Evolutionary conservation across 2,797 vertebrate genomes (phyloP), one percentile per base, ranked within the genome.

Genomic region (Nyctalus aviator): DNA sequence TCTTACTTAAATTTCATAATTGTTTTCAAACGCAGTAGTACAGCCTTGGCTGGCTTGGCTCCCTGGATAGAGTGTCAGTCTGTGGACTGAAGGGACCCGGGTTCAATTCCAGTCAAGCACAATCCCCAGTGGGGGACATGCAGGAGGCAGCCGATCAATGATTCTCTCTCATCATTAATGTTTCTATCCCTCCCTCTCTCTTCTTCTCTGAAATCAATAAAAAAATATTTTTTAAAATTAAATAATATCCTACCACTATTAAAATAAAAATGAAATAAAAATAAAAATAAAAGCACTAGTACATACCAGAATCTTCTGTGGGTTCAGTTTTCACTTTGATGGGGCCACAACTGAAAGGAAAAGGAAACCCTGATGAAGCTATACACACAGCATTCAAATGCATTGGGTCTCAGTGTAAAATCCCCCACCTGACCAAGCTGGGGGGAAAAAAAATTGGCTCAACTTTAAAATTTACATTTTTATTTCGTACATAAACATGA

Each of bases 281-380:
- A 59, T 2, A 59, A 59, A 62, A 62, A 62, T 30, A 30, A 62
- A 62, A 93, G 76, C 21, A 72, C 59, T 30, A 46, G 59, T 90
- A 98, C 98, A 0, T 98, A 99, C 98, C 98, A 84, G 97, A 97
- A 87, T 98, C 98, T 82, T 98, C 98, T 0, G 77, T 96, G 68
- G 98, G 98, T 59, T 99, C 98, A 0, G 25, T 97, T 97, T 99
- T 99, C 96, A 99, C 98, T 94, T 98, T 97, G 94, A 98, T 66
- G 59, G 98, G 30, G 50, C 97, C 97, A 95, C 94, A 98, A 44
- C 98, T 98, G 96, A 41, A 97, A 96, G 92, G 89, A 96, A 1
- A 95, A 85, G 59, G 59, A 76, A 93, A 64, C 13, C 0, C 1
- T 8, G 55, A 66, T 94, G 50, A 95, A 20, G 44, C 37, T 27